These are phyloP conservation scores for Drosophila peninsularis DNA, from an alignment of 2,888 invertebrate species.

Conservation along the genomic window DNA sequence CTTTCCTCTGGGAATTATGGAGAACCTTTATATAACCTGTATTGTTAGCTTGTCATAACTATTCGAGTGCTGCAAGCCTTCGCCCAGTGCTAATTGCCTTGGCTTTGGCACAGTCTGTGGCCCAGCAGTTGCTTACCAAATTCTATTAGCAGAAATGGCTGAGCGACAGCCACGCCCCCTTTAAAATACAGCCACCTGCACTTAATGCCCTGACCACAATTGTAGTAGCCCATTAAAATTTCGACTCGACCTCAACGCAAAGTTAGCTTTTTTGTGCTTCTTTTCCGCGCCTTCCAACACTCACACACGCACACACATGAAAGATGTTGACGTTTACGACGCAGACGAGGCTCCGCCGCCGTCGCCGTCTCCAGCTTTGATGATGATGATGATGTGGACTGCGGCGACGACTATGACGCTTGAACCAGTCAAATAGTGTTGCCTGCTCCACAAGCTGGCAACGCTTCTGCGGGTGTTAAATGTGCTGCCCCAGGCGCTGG, in stretches of 20 bases:
- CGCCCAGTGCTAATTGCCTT: slow-evolving; percentile 1
- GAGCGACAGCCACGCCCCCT: background rate
- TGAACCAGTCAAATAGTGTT: slow-evolving; percentile 59
- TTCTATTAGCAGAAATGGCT: slow-evolving; percentile 16
- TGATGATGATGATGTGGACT: slow-evolving; percentile 63
- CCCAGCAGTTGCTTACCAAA: slow-evolving; percentile 4
- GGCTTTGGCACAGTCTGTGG: slow-evolving; percentile 2
- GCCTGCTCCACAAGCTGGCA: slow-evolving; percentile 26
- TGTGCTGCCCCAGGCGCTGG: slow-evolving; percentile 62
- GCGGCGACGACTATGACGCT: slow-evolving; percentile 55
- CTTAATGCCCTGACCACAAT: slow-evolving; percentile 50
- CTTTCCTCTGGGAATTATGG: too few species aligned
- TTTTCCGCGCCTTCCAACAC: slow-evolving; percentile 24
- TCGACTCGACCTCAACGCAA: slow-evolving; percentile 48
- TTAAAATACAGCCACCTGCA: slow-evolving; percentile 40
- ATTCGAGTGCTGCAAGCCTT: background rate
- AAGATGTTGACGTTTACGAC: slow-evolving; percentile 74
- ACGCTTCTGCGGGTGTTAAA: slow-evolving; percentile 68
- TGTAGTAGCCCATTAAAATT: slow-evolving; percentile 64
- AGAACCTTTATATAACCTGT: too few species aligned
- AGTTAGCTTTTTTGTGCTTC: slow-evolving; percentile 28
- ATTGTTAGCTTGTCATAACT: background rate
- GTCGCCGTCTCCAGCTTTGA: slow-evolving; percentile 22
- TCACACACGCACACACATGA: slow-evolving; percentile 43
- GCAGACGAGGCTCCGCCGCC: slow-evolving; percentile 44